Percentiles rank a stretch among this genome's conserved stretches.
phyloP scores from a whole-genome alignment of 1,140 invertebrate genomes.

The Drusus annulatus region DNA sequence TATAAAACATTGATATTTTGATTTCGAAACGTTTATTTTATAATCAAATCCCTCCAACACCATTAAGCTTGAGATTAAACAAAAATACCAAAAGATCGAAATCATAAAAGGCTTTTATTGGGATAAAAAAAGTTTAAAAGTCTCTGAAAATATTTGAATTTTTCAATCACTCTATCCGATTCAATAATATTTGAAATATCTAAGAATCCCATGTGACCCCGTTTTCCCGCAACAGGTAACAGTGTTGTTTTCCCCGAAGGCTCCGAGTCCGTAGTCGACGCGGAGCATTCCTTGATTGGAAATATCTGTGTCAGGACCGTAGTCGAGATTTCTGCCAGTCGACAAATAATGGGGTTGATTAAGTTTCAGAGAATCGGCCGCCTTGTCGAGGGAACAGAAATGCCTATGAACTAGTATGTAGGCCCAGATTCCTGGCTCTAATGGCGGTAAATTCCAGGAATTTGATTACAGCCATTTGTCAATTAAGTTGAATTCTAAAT shows the following conservation, averaged over 20 bases:
- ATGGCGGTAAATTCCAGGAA: not conserved
- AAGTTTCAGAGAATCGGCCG: not conserved
- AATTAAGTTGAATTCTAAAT: not conserved
- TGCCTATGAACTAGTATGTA: not conserved
- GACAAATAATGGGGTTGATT: slow-evolving; percentile 11
- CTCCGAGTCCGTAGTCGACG: not conserved
- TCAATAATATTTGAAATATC: no score
- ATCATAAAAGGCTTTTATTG: no score
- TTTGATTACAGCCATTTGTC: slow-evolving; percentile 1
- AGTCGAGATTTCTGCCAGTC: slow-evolving; percentile 3
- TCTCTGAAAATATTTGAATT: no score
- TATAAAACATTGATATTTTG: no score
- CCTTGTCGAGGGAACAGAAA: not conserved
- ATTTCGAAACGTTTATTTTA: no score
- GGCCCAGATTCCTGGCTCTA: not conserved
- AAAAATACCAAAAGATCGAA: no score
- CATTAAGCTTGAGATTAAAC: no score
- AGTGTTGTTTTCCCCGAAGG: not conserved
- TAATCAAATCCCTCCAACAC: no score
- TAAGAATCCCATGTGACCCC: no score
- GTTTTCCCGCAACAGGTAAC: not conserved
- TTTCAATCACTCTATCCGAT: no score
- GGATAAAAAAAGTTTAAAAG: no score
- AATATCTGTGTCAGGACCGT: not conserved
- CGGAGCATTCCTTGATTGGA: not conserved